Base-by-base conservation (phyloP, 2,113 vertebrate genomes). In the Paramisgurnus dabryanus region DNA sequence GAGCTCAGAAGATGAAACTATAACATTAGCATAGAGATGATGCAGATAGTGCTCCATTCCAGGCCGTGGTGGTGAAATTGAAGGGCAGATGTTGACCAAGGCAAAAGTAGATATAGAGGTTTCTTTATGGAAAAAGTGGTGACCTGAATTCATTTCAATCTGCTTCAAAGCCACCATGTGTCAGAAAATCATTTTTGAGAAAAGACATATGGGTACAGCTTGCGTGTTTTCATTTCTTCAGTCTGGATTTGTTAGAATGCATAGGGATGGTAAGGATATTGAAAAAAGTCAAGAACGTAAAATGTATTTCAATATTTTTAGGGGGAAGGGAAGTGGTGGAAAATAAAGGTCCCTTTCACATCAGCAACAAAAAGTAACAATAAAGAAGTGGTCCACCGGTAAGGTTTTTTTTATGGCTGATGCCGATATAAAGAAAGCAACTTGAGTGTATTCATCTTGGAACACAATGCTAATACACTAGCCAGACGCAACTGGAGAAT, bases 11-110 rank as follows among this genome's bases (percentile, higher is more conserved):
- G 80, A 82, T 69, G 75, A 74, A 76, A 57, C 39, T 39, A 72
- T 72, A 76, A 80, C 70, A 80, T 83, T 83, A 79, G 76, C 74
- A 60, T 45, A 15, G 53, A 67, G 50, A 60, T 47, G 65, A 82
- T 74, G 58, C 70, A 75, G 65, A 76, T 41, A 75, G 40, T 22
- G 66, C 45, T 65, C 40, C 22, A 79, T 82, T 61, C 34, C 11
- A 76, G 49, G 4, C 27, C 8, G 17, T 66, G 18, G 17, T 66
- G 18, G 22, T 60, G 61, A 71, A 74, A 80, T 34, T 50, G 45
- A 67, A 57, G 55, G 49, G 8, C 41, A 57, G 40, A 57, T 64
- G 49, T 34, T 69, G 81, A 55, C 27, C 53, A 41, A 40, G 78
- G 22, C 72, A 49, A 55, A 11, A 61, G 50, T 53, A 76, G 8